These are phyloP conservation scores for Germaria angustata DNA, from an alignment of 2,888 invertebrate genomes.

Conservation along the genomic window DNA sequence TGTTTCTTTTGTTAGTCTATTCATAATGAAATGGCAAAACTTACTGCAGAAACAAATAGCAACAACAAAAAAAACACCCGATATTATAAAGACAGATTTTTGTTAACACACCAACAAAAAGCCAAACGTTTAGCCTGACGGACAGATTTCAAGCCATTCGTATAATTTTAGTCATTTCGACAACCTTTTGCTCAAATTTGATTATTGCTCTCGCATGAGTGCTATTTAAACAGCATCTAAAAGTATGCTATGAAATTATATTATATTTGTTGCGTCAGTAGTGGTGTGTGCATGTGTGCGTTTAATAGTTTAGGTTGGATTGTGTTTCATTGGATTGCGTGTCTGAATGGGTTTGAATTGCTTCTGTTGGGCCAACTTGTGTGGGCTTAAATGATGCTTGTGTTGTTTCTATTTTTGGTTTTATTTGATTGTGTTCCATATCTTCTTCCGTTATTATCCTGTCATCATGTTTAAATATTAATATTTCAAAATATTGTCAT, in stretches of 20 bases:
- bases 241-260: slow-evolving; percentile 53
- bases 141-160: neutral
- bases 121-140: neutral
- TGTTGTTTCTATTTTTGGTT: neutral
- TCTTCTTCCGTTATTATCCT: slow-evolving; percentile 57
- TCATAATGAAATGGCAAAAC: too few species aligned
- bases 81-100: too few species aligned
- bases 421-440: slow-evolving; percentile 15
- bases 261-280: slow-evolving; percentile 3
- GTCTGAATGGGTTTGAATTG: slow-evolving; percentile 22
- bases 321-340: neutral
- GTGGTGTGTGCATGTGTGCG: neutral
- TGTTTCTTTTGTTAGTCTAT: too few species aligned
- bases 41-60: too few species aligned
- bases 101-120: neutral
- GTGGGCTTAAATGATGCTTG: slow-evolving; percentile 37
- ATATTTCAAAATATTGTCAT: slow-evolving; percentile 44
- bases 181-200: slow-evolving; percentile 16
- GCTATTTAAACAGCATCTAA: slow-evolving; percentile 47
- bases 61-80: neutral
- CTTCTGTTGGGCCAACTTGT: slow-evolving; percentile 41
- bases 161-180: neutral
- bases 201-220: neutral
- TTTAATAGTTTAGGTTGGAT: neutral
- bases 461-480: slow-evolving; percentile 56